Base-by-base conservation (phyloP, 1,140 invertebrate species). In the Drusus annulatus region DNA sequence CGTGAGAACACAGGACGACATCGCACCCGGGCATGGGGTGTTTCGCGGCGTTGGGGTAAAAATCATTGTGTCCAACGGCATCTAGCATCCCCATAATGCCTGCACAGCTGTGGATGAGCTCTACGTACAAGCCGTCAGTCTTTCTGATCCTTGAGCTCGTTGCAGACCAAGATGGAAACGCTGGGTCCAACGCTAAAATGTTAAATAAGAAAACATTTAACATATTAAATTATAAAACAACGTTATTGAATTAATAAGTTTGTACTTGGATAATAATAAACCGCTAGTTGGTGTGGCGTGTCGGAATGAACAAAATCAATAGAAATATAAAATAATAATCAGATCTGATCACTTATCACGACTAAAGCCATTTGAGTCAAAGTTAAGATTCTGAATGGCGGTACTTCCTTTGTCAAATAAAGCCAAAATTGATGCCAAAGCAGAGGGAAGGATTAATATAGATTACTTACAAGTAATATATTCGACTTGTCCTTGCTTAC, bases 51-150 rank as follows among this genome's bases (percentile, higher is more conserved):
- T 93, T 93, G 13, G 91, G 90, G 85, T 90, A 93, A 83, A 92
- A 94, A 84, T 94, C 93, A 25, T 87, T 90, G 84, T 92, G 87
- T 7, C 92, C 92, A 63, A 91, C 80, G 0, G 89, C 86, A 2
- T 87, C 88, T 56, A 83, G 83, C 78, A 91, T 89, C n/a, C 94
- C 90, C 89, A 62, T 86, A 89, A 86, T 75, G 25, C 90, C 91
- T 21, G 87, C 91, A 82, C 92, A 91, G 0, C 93, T 93, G 82
- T 95, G 94, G 77, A 94, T 90, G 0, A 92, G 89, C 85, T 93
- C 91, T 0, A 94, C 93, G 80, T 92, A 91, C 10, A 88, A 62
- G 0, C 90, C 93, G 84, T 94, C 93, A 23, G 74, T 76, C 10
- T 36, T 36, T 8, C 74, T 60, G 28, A 76, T 62, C 16, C 74